Evolutionary conservation across 2,113 vertebrate species (phyloP).

Genomic region (Sorex fumeus): DNA sequence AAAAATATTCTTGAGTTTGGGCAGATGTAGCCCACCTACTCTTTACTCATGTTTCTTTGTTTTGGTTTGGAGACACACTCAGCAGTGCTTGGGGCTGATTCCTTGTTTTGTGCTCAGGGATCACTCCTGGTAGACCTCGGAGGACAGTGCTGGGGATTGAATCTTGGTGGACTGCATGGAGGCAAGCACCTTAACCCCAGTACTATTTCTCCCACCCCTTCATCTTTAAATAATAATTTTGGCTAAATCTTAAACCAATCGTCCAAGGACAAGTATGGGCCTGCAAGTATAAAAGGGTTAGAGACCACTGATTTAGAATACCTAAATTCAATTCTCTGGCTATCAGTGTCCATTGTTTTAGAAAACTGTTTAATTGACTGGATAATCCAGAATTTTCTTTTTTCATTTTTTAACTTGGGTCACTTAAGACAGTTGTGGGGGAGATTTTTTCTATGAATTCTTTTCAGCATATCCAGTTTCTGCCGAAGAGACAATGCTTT

Average conservation of each 20-base stretch:
- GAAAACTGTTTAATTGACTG: neutral
- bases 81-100: no score
- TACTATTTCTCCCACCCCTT: no score
- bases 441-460: neutral
- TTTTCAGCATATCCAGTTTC: neutral
- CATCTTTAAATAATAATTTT: neutral
- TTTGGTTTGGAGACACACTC: no score
- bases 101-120: no score
- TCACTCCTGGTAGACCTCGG: no score
- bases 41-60: conserved; percentile 66
- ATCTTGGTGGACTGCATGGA: no score
- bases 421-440: neutral
- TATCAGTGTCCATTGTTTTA: neutral
- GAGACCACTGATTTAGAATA: no score
- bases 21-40: conserved; percentile 69
- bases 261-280: no score
- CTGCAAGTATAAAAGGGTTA: no score
- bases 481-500: neutral
- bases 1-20: neutral
- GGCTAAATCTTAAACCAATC: neutral
- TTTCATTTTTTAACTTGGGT: no score
- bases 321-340: neutral
- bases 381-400: neutral
- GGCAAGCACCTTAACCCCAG: no score
- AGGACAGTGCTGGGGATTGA: no score